Conservation (phyloP, 92 coral and sea anemone species). For the Porites cylindrica region DNA sequence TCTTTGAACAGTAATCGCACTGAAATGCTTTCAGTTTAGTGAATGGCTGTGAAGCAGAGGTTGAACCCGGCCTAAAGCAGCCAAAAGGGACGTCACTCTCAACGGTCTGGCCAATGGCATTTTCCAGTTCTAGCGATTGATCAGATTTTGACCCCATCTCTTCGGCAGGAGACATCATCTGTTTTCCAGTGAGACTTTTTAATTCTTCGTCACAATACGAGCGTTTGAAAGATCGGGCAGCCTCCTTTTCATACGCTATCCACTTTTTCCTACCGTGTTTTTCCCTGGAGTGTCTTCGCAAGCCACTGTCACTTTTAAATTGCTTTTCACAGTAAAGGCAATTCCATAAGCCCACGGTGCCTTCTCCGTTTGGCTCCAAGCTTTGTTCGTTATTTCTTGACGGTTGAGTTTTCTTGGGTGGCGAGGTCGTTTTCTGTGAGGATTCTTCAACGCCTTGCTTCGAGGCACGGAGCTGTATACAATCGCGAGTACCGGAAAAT, state of each 20-base stretch:
- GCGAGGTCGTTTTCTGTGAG: too few relatives aligned
- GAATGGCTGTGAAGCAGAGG: not conserved
- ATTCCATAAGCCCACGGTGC: not conserved
- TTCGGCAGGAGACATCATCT: not conserved
- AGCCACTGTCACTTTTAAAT: slow-evolving; percentile 21
- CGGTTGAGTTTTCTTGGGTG: too few relatives aligned
- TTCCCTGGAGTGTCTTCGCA: slow-evolving; percentile 25
- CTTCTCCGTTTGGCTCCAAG: not conserved
- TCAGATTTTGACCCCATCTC: not conserved
- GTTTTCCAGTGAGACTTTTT: too few relatives aligned
- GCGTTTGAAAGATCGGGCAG: too few relatives aligned
- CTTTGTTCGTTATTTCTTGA: not conserved
- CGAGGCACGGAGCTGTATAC: not conserved
- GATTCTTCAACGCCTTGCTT: too few relatives aligned
- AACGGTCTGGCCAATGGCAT: not conserved
- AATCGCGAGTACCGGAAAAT: not conserved
- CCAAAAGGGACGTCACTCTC: not conserved
- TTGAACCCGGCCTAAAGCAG: not conserved
- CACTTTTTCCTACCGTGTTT: slow-evolving; percentile 6
- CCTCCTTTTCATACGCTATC: not conserved
- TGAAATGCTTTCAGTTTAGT: not conserved
- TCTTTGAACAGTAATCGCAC: slow-evolving; percentile 20
- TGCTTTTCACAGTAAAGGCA: slow-evolving; percentile 18
- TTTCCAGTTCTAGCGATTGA: not conserved
- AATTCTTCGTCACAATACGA: too few relatives aligned